Percentiles rank a stretch among this genome's conserved stretches.
Conservation (phyloP, 2,797 vertebrate species). For the Darevskia nairensis region DNA sequence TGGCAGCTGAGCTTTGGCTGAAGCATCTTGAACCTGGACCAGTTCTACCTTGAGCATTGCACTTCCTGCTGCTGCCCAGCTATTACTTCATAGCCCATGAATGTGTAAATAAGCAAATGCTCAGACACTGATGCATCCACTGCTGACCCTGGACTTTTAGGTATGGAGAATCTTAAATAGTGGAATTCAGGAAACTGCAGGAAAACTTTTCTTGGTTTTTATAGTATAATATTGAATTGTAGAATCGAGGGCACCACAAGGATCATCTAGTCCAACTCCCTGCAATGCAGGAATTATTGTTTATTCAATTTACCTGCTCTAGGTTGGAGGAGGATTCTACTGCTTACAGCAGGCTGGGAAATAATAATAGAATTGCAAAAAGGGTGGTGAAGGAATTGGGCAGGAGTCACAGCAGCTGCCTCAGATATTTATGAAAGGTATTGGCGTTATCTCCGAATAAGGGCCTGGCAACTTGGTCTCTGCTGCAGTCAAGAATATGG, state of each 20-base stretch:
- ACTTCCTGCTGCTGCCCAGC: background rate
- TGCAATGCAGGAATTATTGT: too few species aligned
- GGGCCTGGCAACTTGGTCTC: background rate
- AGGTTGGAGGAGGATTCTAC: background rate
- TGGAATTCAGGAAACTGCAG: background rate
- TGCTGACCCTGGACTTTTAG: background rate
- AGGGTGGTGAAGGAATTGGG: background rate
- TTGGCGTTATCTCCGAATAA: background rate
- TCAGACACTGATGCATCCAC: background rate
- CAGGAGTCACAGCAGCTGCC: background rate
- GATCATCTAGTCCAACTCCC: too few species aligned
- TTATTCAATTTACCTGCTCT: background rate
- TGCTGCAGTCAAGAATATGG: background rate
- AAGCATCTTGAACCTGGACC: background rate
- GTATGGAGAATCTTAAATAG: background rate
- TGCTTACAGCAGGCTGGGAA: background rate
- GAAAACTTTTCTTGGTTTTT: background rate
- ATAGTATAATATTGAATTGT: background rate
- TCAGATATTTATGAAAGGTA: background rate
- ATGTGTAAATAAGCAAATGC: conserved; percentile 14
- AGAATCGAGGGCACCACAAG: too few species aligned
- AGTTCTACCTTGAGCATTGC: background rate
- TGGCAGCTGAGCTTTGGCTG: background rate
- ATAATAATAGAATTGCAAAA: background rate
- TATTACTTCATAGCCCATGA: conserved; percentile 7